Conservation (phyloP, 2,113 vertebrate species). For the Trinectes maculatus region DNA sequence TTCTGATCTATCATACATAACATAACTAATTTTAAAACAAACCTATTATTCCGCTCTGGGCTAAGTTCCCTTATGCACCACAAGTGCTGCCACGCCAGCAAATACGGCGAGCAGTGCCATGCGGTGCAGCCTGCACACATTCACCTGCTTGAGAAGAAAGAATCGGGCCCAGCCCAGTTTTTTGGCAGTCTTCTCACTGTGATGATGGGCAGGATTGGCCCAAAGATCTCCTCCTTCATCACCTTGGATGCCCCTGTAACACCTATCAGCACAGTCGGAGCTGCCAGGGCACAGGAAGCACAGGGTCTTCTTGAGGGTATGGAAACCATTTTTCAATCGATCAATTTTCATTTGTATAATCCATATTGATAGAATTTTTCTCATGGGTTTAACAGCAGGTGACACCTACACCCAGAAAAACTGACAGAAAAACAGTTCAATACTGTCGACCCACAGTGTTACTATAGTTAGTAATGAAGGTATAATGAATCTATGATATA, state of each 20-base stretch:
- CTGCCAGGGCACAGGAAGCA: slow-evolving; percentile 61
- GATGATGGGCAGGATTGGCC: slow-evolving; percentile 90
- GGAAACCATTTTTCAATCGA: no score
- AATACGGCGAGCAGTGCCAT: slow-evolving; percentile 66
- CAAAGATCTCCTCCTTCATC: slow-evolving; percentile 96
- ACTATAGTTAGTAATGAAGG: no score
- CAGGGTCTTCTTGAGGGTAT: neutral
- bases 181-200: slow-evolving; percentile 79
- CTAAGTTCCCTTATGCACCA: slow-evolving; percentile 51
- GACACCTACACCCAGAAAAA: no score
- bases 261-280: slow-evolving; percentile 86
- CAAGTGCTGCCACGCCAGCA: slow-evolving; percentile 57
- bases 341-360: no score
- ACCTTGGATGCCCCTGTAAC: slow-evolving; percentile 83
- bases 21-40: no score
- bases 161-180: slow-evolving; percentile 84
- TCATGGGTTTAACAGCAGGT: no score
- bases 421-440: no score
- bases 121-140: slow-evolving; percentile 49
- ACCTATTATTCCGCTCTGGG: neutral
- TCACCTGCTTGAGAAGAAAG: slow-evolving; percentile 80
- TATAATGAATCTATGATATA: no score
- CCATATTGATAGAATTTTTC: no score
- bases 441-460: no score
- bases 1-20: no score